Conservation (phyloP, 2,888 invertebrate genomes). For the Polia nebulosa region DNA sequence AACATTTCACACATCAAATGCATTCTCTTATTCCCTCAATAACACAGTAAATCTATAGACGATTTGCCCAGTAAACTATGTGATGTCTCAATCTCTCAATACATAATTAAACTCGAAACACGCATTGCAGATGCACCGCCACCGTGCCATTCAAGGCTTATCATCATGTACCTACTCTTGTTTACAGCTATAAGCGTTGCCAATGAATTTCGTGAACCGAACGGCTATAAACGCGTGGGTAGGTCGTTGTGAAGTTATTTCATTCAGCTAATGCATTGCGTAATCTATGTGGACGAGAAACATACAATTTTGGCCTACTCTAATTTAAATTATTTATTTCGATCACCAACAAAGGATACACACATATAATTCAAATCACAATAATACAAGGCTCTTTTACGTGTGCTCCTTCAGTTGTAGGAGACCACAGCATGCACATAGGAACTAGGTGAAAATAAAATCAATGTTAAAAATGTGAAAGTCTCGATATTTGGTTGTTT, state of each 20-base stretch:
- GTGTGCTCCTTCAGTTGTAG: too few species aligned
- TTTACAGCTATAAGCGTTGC: conserved; percentile 37
- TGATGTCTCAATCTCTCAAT: conserved; percentile 7
- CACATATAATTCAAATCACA: too few species aligned
- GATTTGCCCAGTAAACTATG: not conserved
- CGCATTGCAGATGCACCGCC: conserved; percentile 46
- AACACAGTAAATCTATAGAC: not conserved
- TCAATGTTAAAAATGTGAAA: too few species aligned
- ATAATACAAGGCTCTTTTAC: too few species aligned
- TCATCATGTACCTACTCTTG: conserved; percentile 29
- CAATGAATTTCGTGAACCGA: conserved; percentile 38
- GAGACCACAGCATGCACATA: too few species aligned
- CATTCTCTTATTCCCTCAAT: not conserved
- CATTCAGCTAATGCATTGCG: conserved; percentile 5
- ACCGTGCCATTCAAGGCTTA: conserved; percentile 26
- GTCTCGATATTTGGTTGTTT: too few species aligned
- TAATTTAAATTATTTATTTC: too few species aligned
- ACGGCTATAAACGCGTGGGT: not conserved
- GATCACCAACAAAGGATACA: too few species aligned
- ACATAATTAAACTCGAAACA: conserved; percentile 25
- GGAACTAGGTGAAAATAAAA: too few species aligned
- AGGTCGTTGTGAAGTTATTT: conserved; percentile 3
- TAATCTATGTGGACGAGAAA: not conserved
- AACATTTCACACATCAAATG: too few species aligned
- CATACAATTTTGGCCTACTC: not conserved